Base-by-base conservation (phyloP, 2,888 invertebrate genomes). In the Plebejus anna region DNA sequence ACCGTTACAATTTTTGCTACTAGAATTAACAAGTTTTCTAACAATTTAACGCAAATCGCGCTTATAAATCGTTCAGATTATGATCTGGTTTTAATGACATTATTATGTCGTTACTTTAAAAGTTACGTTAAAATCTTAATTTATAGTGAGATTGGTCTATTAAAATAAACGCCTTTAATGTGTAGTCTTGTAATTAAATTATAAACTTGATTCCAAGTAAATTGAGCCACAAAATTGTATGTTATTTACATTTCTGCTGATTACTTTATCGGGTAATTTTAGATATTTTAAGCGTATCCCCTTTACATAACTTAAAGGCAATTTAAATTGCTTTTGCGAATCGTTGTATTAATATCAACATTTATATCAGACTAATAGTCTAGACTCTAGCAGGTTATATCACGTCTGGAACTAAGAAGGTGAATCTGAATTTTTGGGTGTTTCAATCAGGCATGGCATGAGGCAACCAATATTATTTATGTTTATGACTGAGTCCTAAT, bases 131-230 rank as follows among this genome's bases (percentile, higher is more conserved):
- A 66, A 66, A 66, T 66, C 66, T 36, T 66, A 36, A 66, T 66
- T 66, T 66, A 66, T 36, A 66, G 66, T 13, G 32, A 66, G 16
- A 66, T 66, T 36, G 66, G 13, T 36, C 66, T 66, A 66, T 66
- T 66, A 66, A 66, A 66, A 66, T 66, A 66, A 66, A 66, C 66
- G 32, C 66, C 66, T 66, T 66, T 66, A 66, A 66, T 66, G 13
- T 66, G 32, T 66, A 66, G 32, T 13, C 66, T 66, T 66, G 28
- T 66, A 66, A 66, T 66, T 66, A 66, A 66, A 66, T 66, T 66
- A 66, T 66, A 66, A 66, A 66, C 66, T 66, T 66, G 66, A 66
- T 66, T 66, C 13, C 2, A 28, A 36, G 66, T 32, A 66, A 66
- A 66, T 32, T 66, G 42, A 71, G 36, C 42, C 71, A 71, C 71